These are phyloP conservation scores for Apis mellifera DNA, from an alignment of 1,140 invertebrate species.

Conservation along the genomic window Amel_HAv3.1 CM009936.2:10954501-10955000, in stretches of 20 bases:
- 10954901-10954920: too few species aligned
- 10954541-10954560: slow-evolving; percentile 69
- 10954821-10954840: too few species aligned
- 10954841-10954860: too few species aligned
- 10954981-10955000: background rate
- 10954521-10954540: slow-evolving; percentile 30
- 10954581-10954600: background rate
- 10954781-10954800: too few species aligned
- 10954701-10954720: fast-evolving
- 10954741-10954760: too few species aligned
- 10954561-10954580: slow-evolving; percentile 21
- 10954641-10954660: background rate
- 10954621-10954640: background rate
- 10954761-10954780: too few species aligned
- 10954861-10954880: too few species aligned
- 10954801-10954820: too few species aligned
- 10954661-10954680: too few species aligned
- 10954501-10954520: slow-evolving; percentile 68
- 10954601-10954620: background rate
- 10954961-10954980: background rate
- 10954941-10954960: background rate
- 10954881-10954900: too few species aligned
- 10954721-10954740: too few species aligned
- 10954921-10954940: too few species aligned
- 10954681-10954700: background rate